Evolutionary conservation across 2,797 vertebrate species (phyloP).

Genomic region (Anguilla anguilla): DNA sequence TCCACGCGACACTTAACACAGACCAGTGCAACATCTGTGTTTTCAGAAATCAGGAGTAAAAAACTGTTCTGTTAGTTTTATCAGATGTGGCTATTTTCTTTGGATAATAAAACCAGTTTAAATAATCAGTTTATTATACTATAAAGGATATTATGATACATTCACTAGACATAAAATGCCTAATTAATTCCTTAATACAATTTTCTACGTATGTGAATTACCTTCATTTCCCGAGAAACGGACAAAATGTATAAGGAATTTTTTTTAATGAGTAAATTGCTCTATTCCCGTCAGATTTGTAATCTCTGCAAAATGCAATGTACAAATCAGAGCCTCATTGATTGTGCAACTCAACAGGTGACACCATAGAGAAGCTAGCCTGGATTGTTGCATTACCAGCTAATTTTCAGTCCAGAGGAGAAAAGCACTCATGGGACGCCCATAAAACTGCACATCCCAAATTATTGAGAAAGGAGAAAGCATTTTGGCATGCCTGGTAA

Average conservation of each 20-base stretch:
- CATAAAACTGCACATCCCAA: constrained; percentile 18
- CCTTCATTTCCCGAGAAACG: background rate
- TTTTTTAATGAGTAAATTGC: background rate
- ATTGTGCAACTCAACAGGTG: background rate
- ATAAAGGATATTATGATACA: too few relatives aligned
- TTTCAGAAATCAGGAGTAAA: background rate
- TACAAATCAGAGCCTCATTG: background rate
- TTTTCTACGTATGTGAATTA: background rate
- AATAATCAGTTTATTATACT: too few relatives aligned
- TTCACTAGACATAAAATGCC: background rate
- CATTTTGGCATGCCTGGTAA: constrained; percentile 12
- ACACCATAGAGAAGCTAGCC: background rate
- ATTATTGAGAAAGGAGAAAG: constrained; percentile 15
- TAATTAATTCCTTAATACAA: background rate
- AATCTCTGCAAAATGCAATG: background rate
- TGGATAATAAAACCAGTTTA: too few relatives aligned
- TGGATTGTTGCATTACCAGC: background rate
- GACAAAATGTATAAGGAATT: background rate
- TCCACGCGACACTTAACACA: background rate
- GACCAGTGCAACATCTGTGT: background rate
- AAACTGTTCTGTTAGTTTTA: background rate
- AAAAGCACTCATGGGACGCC: background rate
- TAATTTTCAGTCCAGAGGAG: constrained; percentile 17
- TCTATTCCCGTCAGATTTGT: background rate
- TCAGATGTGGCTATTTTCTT: background rate